A percentile compares a stretch with the other conserved stretches of the same genome.
phyloP scores from a whole-genome alignment of 2,888 invertebrate genomes.

The Philereme transversata region DNA sequence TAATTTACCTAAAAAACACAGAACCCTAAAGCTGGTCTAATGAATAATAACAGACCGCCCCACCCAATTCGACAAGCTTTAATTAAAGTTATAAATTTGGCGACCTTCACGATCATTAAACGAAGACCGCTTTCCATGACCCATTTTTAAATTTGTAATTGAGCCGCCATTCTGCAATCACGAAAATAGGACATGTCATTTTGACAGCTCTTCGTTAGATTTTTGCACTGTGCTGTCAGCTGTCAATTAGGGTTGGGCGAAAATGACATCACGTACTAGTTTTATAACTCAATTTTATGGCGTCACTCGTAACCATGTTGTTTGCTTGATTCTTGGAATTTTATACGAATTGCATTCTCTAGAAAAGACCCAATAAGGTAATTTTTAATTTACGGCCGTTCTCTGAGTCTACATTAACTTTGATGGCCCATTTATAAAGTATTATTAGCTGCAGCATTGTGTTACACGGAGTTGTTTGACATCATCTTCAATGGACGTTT shows the following conservation, averaged over 20 bases:
- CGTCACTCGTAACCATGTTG: background rate
- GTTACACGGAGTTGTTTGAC: no score
- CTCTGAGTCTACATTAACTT: no score
- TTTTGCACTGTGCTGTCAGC: slow-evolving; percentile 39
- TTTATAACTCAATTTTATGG: slow-evolving; percentile 31
- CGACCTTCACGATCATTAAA: slow-evolving; percentile 31
- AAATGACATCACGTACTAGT: slow-evolving; percentile 32
- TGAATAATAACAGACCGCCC: slow-evolving; percentile 17
- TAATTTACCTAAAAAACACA: slow-evolving; percentile 1
- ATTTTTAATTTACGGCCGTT: background rate
- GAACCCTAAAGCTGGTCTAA: slow-evolving; percentile 19
- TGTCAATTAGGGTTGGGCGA: slow-evolving; percentile 34
- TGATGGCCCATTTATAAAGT: no score
- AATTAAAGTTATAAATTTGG: slow-evolving; percentile 33
- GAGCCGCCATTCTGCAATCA: slow-evolving; percentile 30
- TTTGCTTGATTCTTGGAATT: no score
- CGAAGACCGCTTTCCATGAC: slow-evolving; percentile 28
- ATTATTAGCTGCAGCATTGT: no score
- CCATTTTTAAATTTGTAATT: slow-evolving; percentile 31
- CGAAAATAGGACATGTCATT: slow-evolving; percentile 42
- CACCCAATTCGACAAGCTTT: slow-evolving; percentile 35
- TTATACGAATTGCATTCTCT: background rate
- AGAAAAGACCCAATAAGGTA: background rate
- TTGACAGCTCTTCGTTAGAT: slow-evolving; percentile 46
- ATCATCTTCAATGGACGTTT: no score